Conservation (phyloP, 1,140 invertebrate genomes). For the Leptoteleia sp. region DNA sequence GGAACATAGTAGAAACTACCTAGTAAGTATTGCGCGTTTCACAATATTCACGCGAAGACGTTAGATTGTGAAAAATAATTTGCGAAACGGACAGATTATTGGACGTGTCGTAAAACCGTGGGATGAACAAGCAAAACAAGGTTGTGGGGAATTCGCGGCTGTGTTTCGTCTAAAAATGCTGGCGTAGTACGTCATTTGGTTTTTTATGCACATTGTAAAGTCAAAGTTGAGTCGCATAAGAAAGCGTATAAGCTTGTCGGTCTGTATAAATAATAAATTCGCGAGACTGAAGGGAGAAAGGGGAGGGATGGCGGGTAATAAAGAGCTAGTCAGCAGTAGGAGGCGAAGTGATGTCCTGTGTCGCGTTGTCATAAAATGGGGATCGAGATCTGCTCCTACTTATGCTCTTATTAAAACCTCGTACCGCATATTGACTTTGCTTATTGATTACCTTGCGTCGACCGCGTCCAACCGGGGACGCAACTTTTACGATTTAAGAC, state of each 20-base stretch:
- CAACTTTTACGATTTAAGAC: slow-evolving; percentile 69
- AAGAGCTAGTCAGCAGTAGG: slow-evolving; percentile 71
- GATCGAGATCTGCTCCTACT: slow-evolving; percentile 69
- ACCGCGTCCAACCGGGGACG: slow-evolving; percentile 20
- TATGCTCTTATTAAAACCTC: slow-evolving; percentile 77
- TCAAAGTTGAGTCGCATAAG: slow-evolving; percentile 55
- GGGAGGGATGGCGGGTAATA: slow-evolving; percentile 75
- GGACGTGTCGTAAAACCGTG: too few relatives aligned
- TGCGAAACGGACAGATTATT: background rate
- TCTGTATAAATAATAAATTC: slow-evolving; percentile 80
- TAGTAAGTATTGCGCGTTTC: too few relatives aligned
- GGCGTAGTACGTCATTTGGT: slow-evolving; percentile 32
- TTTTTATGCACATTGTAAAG: slow-evolving; percentile 65
- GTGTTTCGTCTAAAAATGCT: slow-evolving; percentile 35
- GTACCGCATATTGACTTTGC: slow-evolving; percentile 75
- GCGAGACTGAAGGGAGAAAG: slow-evolving; percentile 65
- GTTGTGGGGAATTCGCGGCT: slow-evolving; percentile 27
- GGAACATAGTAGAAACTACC: too few relatives aligned
- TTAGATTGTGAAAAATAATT: background rate
- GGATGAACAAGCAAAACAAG: slow-evolving; percentile 2
- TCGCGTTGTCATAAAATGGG: slow-evolving; percentile 77
- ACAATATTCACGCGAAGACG: too few relatives aligned
- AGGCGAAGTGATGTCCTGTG: slow-evolving; percentile 79
- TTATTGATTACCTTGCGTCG: slow-evolving; percentile 74
- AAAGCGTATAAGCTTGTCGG: slow-evolving; percentile 68